Conservation (phyloP, 2,797 vertebrate species). For the Morus bassanus region DNA sequence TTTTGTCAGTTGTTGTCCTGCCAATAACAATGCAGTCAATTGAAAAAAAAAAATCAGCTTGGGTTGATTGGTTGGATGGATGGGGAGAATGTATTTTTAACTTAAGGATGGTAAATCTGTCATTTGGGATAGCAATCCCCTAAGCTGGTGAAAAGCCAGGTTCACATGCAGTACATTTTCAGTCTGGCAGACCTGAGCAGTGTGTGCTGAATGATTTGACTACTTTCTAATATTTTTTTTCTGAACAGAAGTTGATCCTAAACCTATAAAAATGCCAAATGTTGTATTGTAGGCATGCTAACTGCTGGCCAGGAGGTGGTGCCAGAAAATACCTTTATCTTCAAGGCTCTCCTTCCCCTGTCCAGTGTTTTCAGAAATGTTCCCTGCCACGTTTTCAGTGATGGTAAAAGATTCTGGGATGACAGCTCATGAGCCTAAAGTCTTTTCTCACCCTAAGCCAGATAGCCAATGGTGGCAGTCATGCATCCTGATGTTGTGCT, state of each 20-base stretch:
- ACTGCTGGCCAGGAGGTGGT: conserved; percentile 57
- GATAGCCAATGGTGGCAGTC: not conserved
- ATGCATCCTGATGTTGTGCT: not conserved
- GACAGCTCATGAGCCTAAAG: not conserved
- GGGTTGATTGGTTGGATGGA: not conserved
- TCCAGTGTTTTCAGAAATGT: not conserved
- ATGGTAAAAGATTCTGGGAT: not conserved
- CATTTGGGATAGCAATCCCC: not conserved
- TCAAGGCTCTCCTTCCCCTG: not conserved
- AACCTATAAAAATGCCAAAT: not conserved
- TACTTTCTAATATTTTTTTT: not conserved
- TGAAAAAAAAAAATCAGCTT: not conserved
- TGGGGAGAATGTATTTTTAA: not conserved
- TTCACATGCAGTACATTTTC: not conserved
- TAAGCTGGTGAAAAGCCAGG: not conserved
- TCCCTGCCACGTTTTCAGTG: not conserved
- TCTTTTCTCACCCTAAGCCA: not conserved
- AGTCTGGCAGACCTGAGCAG: not conserved
- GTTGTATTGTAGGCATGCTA: not conserved
- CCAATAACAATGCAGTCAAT: not conserved
- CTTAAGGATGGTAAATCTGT: not conserved
- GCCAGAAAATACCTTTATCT: not conserved
- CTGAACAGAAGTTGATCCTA: not conserved
- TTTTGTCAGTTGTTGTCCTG: conserved; percentile 16
- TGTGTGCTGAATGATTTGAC: not conserved